Evolutionary conservation across 2,888 invertebrate genomes (phyloP), one percentile per base, ranked within the genome.

Genomic region (Athalia cordata): DNA sequence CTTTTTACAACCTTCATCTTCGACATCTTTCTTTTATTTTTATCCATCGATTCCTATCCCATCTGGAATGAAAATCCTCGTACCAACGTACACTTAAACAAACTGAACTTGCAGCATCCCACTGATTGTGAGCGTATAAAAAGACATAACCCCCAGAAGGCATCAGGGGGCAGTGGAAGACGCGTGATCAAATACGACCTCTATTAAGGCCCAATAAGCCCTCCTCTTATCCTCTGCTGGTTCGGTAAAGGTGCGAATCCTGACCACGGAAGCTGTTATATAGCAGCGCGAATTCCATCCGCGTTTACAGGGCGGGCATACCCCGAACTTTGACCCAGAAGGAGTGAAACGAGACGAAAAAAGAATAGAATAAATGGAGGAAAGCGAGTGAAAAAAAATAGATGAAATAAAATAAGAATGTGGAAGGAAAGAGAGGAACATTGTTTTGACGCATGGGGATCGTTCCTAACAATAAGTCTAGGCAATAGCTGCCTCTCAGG

Each of bases 391-490:
- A 15, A 29, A 64, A 64, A 6, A 43, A 9, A 29, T 29, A 29
- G 29, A 29, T 15, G 64, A 15, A 29, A 64, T 4, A 6, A 43
- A 9, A 55, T 11, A 64, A 15, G 29, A 67, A 66, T 15, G 11
- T n/a, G n/a, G 81, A 83, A 84, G 84, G 81, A 79, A 77, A 79
- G 77, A 80, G 50, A 67, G 9, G 67, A 50, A n/a, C 81, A 79
- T 79, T 78, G 79, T 77, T 83, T 85, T 88, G 88, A 88, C 88
- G 87, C 88, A 88, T 88, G 87, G 86, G 86, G 86, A 88, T 87
- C 87, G 85, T 88, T 87, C 83, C 84, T 29, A 83, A 81, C 84
- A 29, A 29, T 29, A 29, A 29, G 85, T 87, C 88, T 87, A 84
- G 85, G 84, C 85, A 81, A 83, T 87, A 86, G 85, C 87, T 86